Conservation (phyloP, 2,113 vertebrate species). For the Oxyura jamaicensis region DNA sequence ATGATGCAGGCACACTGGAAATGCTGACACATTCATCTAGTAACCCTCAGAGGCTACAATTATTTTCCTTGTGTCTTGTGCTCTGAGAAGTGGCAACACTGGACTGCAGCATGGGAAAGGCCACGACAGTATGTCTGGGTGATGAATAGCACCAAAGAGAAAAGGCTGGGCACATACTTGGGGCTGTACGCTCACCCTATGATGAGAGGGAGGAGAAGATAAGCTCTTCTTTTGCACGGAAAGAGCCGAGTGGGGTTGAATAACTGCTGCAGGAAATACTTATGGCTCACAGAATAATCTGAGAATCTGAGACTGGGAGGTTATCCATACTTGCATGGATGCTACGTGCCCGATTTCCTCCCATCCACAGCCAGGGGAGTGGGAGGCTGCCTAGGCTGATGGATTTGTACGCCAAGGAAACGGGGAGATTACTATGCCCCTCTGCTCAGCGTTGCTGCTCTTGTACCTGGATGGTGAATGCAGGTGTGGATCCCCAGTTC, state of each 20-base stretch:
- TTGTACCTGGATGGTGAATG: fast-evolving
- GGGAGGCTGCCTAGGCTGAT: neutral
- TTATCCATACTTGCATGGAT: neutral
- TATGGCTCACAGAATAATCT: neutral
- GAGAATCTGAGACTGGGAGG: neutral
- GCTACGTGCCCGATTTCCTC: neutral
- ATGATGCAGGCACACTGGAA: neutral
- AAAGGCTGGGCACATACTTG: neutral
- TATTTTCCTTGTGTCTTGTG: neutral
- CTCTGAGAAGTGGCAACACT: neutral
- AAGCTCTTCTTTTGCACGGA: neutral
- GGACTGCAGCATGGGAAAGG: neutral
- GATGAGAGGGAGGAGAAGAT: fast-evolving
- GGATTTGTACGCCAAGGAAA: neutral
- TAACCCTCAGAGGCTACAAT: neutral
- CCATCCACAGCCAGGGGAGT: neutral
- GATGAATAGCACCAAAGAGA: neutral
- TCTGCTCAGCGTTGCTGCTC: neutral
- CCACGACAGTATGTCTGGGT: neutral
- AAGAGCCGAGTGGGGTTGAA: neutral
- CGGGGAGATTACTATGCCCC: neutral
- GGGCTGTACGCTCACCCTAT: neutral
- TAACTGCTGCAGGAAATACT: neutral
- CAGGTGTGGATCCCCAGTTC: neutral
- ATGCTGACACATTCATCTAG: neutral